phyloP scores from a whole-genome alignment of 2,113 vertebrate genomes.

The Oreocharis arfaki region DNA sequence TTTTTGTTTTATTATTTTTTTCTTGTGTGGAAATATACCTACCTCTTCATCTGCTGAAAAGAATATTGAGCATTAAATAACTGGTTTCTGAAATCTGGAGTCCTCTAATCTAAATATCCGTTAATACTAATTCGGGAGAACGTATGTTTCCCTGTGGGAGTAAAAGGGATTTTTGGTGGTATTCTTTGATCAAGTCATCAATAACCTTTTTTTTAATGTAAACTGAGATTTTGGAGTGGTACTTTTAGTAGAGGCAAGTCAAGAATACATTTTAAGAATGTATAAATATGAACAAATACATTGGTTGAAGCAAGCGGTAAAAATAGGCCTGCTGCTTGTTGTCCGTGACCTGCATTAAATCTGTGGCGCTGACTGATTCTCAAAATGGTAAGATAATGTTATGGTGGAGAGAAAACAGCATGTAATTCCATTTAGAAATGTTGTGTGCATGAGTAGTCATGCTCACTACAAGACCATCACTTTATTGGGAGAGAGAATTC shows the following conservation, averaged over 20 bases:
- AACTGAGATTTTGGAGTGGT: slow-evolving; percentile 25
- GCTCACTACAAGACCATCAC: not conserved
- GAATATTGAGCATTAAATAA: slow-evolving; percentile 73
- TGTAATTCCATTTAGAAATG: slow-evolving; percentile 10
- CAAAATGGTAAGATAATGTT: not conserved
- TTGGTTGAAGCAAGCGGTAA: not conserved
- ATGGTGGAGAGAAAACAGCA: not conserved
- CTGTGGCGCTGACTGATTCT: slow-evolving; percentile 18
- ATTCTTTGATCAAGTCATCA: not conserved
- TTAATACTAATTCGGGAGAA: slow-evolving; percentile 29
- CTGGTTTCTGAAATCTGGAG: slow-evolving; percentile 70
- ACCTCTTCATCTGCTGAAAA: slow-evolving; percentile 78
- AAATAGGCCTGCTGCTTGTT: slow-evolving; percentile 47
- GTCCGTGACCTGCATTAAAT: slow-evolving; percentile 26
- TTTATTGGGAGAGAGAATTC: not conserved
- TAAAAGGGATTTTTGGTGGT: not conserved
- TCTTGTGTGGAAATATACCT: slow-evolving; percentile 73
- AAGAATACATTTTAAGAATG: slow-evolving; percentile 36
- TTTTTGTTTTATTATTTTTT: slow-evolving; percentile 18
- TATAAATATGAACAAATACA: slow-evolving; percentile 16
- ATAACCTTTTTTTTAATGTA: not conserved
- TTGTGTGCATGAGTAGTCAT: not conserved
- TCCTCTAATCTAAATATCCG: slow-evolving; percentile 59
- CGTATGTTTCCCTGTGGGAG: not conserved
- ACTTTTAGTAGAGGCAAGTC: slow-evolving; percentile 19